Evolutionary conservation across 2,888 invertebrate genomes (phyloP), one percentile per base, ranked within the genome.

Genomic region (Glaucopsyche alexis): DNA sequence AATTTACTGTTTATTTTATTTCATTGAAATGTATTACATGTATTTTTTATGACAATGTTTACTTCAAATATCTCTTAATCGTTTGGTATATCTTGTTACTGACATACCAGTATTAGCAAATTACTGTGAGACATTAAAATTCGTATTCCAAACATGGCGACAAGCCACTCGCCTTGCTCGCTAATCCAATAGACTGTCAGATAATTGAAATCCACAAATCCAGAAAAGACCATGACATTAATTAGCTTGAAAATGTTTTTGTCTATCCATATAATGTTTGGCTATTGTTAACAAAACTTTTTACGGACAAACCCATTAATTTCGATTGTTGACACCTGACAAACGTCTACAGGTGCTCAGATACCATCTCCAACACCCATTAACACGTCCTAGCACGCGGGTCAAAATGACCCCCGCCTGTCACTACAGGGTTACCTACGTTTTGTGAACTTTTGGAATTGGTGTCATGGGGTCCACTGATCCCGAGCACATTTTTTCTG

Each of bases 331-430:
- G 60, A 60, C 60, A 60, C 60, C 60, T 60, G 60, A 60, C 60
- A 29, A 60, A 14, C 60, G 60, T 60, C 55, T 55, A 60, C 60
- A 60, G 60, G 60, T 38, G 60, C 29, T 13, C 13, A 29, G 60
- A 60, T 60, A 60, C 38, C 29, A 60, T 60, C 60, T 29, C 55
- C 55, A 55, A 60, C 60, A 60, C 60, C 47, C 47, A 49, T 49
- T 69, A 49, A 69, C 69, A 69, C 69, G 69, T 69, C 14, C 67
- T 16, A 42, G 14, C 67, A 16, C 67, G 19, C 19, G 29, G 69
- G 29, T 49, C 69, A 29, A 29, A 29, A 16, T 47, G 69, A 69
- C 69, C 69, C 69, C 14, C 47, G 67, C 47, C 29, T 60, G 60
- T 38, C 60, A 60, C 29, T 60, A 29, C 13, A 60, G 60, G 60